Conservation (phyloP, 2,888 invertebrate species). For the Encarsia formosa region DNA sequence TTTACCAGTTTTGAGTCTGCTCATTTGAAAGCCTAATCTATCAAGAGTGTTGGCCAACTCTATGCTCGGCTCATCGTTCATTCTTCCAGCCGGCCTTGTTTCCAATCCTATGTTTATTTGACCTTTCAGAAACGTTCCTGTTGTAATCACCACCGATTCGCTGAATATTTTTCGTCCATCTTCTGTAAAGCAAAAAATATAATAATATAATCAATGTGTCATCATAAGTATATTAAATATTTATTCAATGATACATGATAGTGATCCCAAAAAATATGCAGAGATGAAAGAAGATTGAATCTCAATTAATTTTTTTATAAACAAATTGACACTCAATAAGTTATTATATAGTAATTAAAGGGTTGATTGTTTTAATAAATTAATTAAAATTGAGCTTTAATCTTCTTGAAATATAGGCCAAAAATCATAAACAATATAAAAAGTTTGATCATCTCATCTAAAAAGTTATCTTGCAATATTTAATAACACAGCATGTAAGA, state of each 20-base stretch:
- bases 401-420: too few relatives aligned
- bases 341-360: too few relatives aligned
- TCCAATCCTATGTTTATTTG: conserved; percentile 79
- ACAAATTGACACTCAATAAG: too few relatives aligned
- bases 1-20: conserved; percentile 77
- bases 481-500: too few relatives aligned
- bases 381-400: background rate
- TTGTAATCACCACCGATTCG: conserved; percentile 73
- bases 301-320: too few relatives aligned
- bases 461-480: too few relatives aligned
- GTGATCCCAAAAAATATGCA: too few relatives aligned
- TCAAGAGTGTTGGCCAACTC: conserved; percentile 72
- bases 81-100: conserved; percentile 70
- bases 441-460: too few relatives aligned
- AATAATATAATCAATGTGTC: conserved; percentile 32
- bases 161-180: conserved; percentile 60
- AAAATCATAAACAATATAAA: too few relatives aligned
- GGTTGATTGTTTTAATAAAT: conserved; percentile 6
- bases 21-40: conserved; percentile 67
- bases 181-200: conserved; percentile 45
- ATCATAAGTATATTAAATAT: too few relatives aligned
- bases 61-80: conserved; percentile 75
- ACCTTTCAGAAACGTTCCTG: conserved; percentile 84
- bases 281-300: too few relatives aligned
- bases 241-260: conserved; percentile 2